Evolutionary conservation across 2,888 invertebrate species (phyloP), one percentile per base, ranked within the genome.

Genomic region (Polydrusus pterygomalis): DNA sequence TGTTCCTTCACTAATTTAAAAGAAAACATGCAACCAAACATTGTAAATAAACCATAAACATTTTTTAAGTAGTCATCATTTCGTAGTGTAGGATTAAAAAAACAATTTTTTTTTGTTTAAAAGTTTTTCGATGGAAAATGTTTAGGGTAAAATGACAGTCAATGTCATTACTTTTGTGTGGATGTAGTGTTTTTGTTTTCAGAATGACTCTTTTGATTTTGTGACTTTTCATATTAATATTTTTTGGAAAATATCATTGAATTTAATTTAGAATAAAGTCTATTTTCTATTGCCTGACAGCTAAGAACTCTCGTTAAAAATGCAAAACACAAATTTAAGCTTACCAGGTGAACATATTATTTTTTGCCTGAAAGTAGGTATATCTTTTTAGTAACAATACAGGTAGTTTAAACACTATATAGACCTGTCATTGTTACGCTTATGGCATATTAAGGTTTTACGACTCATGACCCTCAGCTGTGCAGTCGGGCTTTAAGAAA

Each of bases 1-100:
- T 84, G 84, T 86, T 86, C 85, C 85, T 86, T 84, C 82, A 83
- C 77, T 75, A 71, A 78, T 54, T 56, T 81, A 83, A 84, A 83
- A 45, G 30, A 65, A 34, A 75, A 70, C 51, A 67, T 45, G 47
- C 85, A 85, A 86, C 85, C 86, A 86, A 87, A 87, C 87, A 87
- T 87, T 88, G 87, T 88, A 87, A 84, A 88, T 87, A 88, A 25
- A 85, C 85, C 85, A 86, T 83, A 84, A 81, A 84, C 84, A 85
- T 84, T 84, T 84, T 85, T 7, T 56, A 65, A 70, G 87, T 87
- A 87, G 87, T 87, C 87, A 87, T 87, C 87, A 86, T 85, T 64
- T 72, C 15, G 86, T 87, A 87, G 87, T 84, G 83, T 84, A 75
- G 75, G 67, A 65, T 54, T 81, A 81, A 80, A 67, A 72, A 51